These are phyloP conservation scores for Pseudorhombus dupliciocellatus DNA, from an alignment of 2,113 vertebrate species.

Conservation along the genomic window DNA sequence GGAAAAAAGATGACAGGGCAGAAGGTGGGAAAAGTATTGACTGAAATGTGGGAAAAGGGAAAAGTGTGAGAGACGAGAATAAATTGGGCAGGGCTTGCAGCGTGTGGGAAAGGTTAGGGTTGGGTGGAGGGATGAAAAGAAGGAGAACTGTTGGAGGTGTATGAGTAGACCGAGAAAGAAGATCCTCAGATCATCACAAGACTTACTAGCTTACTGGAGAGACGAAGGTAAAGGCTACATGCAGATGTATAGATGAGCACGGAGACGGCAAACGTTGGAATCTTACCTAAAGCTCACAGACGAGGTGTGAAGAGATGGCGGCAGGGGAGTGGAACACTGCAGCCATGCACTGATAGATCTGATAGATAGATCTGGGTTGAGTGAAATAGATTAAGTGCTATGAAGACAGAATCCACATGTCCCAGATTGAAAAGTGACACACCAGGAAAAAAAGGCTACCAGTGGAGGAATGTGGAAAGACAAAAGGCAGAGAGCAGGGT, in stretches of 20 bases:
- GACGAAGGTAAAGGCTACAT: not conserved
- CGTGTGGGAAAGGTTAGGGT: slow-evolving; percentile 20
- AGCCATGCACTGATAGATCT: not conserved
- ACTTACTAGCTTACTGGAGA: not conserved
- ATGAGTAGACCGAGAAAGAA: not conserved
- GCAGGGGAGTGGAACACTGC: not conserved
- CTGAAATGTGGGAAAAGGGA: not conserved
- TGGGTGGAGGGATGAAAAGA: not conserved
- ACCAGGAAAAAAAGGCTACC: slow-evolving; percentile 27
- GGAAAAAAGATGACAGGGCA: not conserved
- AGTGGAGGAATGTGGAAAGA: slow-evolving; percentile 17
- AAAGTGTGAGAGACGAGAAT: not conserved
- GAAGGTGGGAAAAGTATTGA: slow-evolving; percentile 34
- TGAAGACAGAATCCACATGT: slow-evolving; percentile 14
- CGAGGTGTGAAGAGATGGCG: not conserved
- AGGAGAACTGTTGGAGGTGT: slow-evolving; percentile 9
- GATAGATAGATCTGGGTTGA: slow-evolving; percentile 24
- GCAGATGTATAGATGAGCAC: not conserved
- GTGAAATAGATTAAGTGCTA: slow-evolving; percentile 8
- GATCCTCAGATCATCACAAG: too few relatives aligned
- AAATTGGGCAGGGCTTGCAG: not conserved
- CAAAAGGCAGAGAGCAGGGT: slow-evolving; percentile 48
- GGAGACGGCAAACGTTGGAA: not conserved
- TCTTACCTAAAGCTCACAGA: not conserved
- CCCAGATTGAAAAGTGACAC: slow-evolving; percentile 48